These are phyloP conservation scores for Mesorhabditis spiculigera DNA, from an alignment of 2,888 invertebrate species.

Conservation along the genomic window DNA sequence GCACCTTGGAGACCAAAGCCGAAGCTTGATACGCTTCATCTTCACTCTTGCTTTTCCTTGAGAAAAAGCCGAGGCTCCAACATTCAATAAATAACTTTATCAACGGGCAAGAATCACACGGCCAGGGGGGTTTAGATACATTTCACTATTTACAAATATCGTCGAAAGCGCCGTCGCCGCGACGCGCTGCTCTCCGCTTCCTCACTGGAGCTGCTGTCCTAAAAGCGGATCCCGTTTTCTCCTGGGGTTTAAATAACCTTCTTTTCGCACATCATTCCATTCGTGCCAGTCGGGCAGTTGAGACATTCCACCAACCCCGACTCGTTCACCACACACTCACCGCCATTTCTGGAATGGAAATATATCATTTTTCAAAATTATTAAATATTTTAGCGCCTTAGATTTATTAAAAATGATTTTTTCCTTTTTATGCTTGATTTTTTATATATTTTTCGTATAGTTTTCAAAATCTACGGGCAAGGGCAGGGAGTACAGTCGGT, in stretches of 20 bases:
- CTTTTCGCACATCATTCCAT: constrained; percentile 28
- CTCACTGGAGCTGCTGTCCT: no score
- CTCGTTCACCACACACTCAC: constrained; percentile 22
- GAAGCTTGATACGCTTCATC: no score
- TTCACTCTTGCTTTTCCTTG: no score
- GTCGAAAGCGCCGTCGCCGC: no score
- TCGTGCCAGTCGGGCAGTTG: constrained; percentile 26
- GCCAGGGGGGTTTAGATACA: no score
- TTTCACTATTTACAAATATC: no score
- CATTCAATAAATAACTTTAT: no score
- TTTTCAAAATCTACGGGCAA: constrained; percentile 72
- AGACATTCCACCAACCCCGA: constrained; percentile 23
- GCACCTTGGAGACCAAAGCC: no score
- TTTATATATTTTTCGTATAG: background rate
- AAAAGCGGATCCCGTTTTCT: no score
- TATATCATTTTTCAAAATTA: background rate
- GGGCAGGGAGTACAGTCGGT: constrained; percentile 87
- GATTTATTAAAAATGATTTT: background rate
- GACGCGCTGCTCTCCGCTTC: no score
- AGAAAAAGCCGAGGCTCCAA: no score
- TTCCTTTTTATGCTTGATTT: background rate
- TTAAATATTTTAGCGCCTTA: background rate
- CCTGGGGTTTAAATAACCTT: background rate
- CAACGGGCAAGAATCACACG: no score
- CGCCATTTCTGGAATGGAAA: constrained; percentile 20